Base-by-base conservation (phyloP, 2,113 vertebrate genomes). In the Suncus etruscus region DNA sequence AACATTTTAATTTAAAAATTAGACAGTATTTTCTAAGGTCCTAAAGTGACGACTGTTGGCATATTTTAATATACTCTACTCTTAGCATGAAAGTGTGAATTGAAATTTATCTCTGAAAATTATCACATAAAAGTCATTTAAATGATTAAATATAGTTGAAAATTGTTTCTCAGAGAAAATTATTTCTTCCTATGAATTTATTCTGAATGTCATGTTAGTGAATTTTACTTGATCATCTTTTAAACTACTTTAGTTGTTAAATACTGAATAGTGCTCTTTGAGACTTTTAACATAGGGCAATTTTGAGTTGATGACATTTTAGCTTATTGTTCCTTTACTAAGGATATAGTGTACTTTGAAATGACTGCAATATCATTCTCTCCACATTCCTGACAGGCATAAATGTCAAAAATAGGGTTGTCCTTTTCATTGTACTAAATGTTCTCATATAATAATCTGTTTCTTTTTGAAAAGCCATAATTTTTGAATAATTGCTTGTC, bases 161-260 rank as follows among this genome's bases (percentile, higher is more conserved):
- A 89, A 65, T 32, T 86, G 95, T 91, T 94, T 74, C 61, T 74
- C 77, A 65, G 22, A 4, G 1, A 8, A 2, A 75, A 51, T 48
- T n/a, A 85, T 75, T 97, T 94, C 51, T 70, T 95, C 69, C 61
- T 77, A 51, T 94, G 81, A 83, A 91, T 95, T 65, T 89, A 91
- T 48, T 94, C 63, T 94, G 47, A 94, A 90, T 94, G 80, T 86
- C 90, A 93, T 24, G 4, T 27, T 89, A 68, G n/a, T 0, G 1
- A 95, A 92, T 93, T 80, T 92, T 51, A 31, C 39, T 72, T 89
- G 91, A 90, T 91, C 84, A 70, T 82, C 77, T 94, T 91, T 85
- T 85, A 54, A 5, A 68, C n/a, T 91, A 72, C 88, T 92, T 90
- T 89, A 81, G 76, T 93, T 70, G 18, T 90, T 94, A 81, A 95